Conservation (phyloP, 2,797 vertebrate species). For the Pempheris klunzingeri region DNA sequence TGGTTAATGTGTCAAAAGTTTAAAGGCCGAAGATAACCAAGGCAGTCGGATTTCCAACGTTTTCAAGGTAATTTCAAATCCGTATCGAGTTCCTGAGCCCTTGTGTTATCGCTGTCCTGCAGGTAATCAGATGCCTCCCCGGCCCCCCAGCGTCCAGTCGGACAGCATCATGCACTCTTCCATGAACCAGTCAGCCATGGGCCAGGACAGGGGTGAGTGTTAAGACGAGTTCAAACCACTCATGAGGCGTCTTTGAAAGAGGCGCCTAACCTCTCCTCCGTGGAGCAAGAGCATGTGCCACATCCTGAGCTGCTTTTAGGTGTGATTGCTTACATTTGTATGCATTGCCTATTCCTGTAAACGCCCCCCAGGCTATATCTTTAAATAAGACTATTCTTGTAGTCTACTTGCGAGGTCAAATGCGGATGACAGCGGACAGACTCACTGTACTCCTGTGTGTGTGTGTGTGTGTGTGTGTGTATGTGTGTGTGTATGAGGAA, state of each 20-base stretch:
- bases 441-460: conserved; percentile 4
- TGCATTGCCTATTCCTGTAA: conserved; percentile 39
- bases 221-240: neutral
- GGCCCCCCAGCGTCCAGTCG: conserved; percentile 97
- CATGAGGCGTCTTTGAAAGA: neutral
- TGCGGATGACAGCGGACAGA: conserved; percentile 30
- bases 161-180: conserved; percentile 96
- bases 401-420: conserved; percentile 39
- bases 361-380: conserved; percentile 37
- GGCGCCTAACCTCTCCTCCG: neutral
- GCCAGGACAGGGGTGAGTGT: conserved; percentile 93
- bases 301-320: conserved; percentile 18
- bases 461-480: too few relatives aligned
- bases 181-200: conserved; percentile 94
- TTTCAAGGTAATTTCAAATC: neutral
- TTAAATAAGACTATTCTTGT: conserved; percentile 42
- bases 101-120: conserved; percentile 36
- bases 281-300: neutral
- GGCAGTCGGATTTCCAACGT: neutral
- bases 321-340: conserved; percentile 47
- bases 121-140: conserved; percentile 99
- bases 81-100: neutral
- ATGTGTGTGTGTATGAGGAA: too few relatives aligned
- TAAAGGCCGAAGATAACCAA: neutral
- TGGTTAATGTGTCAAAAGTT: conserved; percentile 1